Percentiles rank a stretch among this genome's conserved stretches.
These are phyloP conservation scores for Botia kubotai DNA, from an alignment of 2,797 vertebrate genomes.

Conservation along the genomic window DNA sequence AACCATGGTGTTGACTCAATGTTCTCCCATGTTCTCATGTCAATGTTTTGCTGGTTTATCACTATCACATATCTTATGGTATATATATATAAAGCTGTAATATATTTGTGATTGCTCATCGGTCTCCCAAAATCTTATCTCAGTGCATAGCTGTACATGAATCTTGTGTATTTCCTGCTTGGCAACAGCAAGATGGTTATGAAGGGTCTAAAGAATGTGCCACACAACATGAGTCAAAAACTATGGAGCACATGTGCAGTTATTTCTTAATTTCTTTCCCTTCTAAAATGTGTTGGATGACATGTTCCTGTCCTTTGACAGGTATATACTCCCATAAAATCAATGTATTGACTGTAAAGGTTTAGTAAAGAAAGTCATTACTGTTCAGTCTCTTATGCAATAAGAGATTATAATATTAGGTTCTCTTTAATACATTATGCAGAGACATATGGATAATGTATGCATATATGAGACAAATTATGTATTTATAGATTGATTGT, in stretches of 20 bases:
- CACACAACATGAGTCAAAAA: background rate
- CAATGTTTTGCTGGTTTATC: background rate
- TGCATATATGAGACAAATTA: too few relatives aligned
- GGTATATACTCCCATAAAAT: background rate
- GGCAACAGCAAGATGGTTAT: conserved; percentile 34
- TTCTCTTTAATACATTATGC: too few relatives aligned
- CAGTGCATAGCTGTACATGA: conserved; percentile 11
- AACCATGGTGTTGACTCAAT: conserved; percentile 39
- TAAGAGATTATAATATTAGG: too few relatives aligned
- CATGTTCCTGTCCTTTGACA: background rate
- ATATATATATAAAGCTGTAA: background rate
- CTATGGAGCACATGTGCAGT: background rate
- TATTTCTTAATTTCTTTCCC: background rate
- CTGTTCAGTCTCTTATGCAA: background rate
- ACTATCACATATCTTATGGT: background rate
- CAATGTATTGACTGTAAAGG: background rate
- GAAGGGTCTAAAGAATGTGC: conserved; percentile 4
- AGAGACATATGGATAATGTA: too few relatives aligned
- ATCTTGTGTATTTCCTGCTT: conserved; percentile 25
- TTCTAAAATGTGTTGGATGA: background rate
- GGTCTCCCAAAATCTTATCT: background rate
- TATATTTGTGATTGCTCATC: background rate
- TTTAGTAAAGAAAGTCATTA: background rate
- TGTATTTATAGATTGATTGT: too few relatives aligned
- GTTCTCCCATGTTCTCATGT: background rate